Evolutionary conservation across 1,140 invertebrate species (phyloP).

Genomic region (Diabrotica virgifera): DNA sequence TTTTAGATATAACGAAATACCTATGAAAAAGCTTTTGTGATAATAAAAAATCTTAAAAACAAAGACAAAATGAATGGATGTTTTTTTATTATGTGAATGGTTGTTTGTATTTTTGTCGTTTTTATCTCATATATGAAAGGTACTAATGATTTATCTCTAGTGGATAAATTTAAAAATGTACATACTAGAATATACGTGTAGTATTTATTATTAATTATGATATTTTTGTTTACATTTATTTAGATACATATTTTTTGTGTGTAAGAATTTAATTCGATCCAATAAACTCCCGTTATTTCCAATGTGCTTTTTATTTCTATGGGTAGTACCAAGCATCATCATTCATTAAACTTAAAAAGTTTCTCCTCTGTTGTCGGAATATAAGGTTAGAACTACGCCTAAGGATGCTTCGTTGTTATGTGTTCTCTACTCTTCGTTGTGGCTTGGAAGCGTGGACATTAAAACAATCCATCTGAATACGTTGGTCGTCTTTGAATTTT

Average conservation of each 20-base stretch:
- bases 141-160: slow-evolving; percentile 11
- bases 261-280: slow-evolving; percentile 14
- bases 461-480: too few species aligned
- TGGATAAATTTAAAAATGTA: slow-evolving; percentile 14
- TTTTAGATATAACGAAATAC: too few species aligned
- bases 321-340: too few species aligned
- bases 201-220: slow-evolving; percentile 9
- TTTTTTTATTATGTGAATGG: slow-evolving; percentile 18
- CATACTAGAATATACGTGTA: slow-evolving; percentile 11
- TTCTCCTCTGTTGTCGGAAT: too few species aligned
- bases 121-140: slow-evolving; percentile 12
- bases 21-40: slow-evolving; percentile 14
- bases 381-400: too few species aligned
- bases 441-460: too few species aligned
- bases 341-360: too few species aligned
- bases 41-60: slow-evolving; percentile 13
- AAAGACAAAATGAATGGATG: slow-evolving; percentile 13
- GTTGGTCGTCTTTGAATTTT: too few species aligned
- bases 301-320: not conserved
- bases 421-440: too few species aligned
- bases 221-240: slow-evolving; percentile 14
- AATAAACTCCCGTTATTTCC: slow-evolving; percentile 1
- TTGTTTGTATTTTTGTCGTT: slow-evolving; percentile 11
- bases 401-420: too few species aligned
- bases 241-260: slow-evolving; percentile 14